Evolutionary conservation across 1,140 invertebrate species (phyloP).

Genomic region (Heliconius hermathena): DNA sequence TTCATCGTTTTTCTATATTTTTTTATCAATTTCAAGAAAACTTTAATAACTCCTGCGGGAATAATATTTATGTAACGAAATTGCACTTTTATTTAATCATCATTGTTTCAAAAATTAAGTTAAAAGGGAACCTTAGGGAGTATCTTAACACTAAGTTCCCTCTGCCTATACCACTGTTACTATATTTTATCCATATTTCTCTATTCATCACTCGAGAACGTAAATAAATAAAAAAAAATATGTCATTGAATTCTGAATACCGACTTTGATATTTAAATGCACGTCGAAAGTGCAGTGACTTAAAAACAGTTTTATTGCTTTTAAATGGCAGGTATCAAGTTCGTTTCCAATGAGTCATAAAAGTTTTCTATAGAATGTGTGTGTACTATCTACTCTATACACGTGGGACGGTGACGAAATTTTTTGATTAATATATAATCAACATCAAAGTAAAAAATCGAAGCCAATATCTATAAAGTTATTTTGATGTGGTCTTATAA

Average conservation of each 20-base stretch:
- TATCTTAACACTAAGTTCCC: too few relatives aligned
- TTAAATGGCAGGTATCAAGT: slow-evolving; percentile 69
- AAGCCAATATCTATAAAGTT: slow-evolving; percentile 37
- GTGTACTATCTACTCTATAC: background rate
- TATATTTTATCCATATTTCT: too few relatives aligned
- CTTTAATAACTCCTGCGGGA: too few relatives aligned
- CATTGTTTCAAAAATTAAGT: too few relatives aligned
- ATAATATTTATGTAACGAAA: too few relatives aligned
- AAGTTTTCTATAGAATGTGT: slow-evolving; percentile 32
- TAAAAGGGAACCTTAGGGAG: too few relatives aligned
- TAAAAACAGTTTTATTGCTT: slow-evolving; percentile 70
- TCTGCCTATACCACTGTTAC: too few relatives aligned
- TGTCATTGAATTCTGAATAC: background rate
- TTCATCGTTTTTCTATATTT: too few relatives aligned
- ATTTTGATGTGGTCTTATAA: slow-evolving; percentile 35
- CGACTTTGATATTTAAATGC: slow-evolving; percentile 5
- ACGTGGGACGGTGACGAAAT: slow-evolving; percentile 38
- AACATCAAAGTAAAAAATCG: slow-evolving; percentile 33
- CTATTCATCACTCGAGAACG: background rate
- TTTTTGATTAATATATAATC: slow-evolving; percentile 43
- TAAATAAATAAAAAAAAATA: background rate
- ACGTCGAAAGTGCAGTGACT: slow-evolving; percentile 42
- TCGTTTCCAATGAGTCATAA: slow-evolving; percentile 54
- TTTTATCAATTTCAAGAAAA: too few relatives aligned
- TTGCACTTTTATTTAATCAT: too few relatives aligned